Percentiles rank a stretch among this genome's conserved stretches.
These are phyloP conservation scores for Drosophila hamatofila DNA, from an alignment of 2,888 invertebrate genomes.

Conservation along the genomic window DNA sequence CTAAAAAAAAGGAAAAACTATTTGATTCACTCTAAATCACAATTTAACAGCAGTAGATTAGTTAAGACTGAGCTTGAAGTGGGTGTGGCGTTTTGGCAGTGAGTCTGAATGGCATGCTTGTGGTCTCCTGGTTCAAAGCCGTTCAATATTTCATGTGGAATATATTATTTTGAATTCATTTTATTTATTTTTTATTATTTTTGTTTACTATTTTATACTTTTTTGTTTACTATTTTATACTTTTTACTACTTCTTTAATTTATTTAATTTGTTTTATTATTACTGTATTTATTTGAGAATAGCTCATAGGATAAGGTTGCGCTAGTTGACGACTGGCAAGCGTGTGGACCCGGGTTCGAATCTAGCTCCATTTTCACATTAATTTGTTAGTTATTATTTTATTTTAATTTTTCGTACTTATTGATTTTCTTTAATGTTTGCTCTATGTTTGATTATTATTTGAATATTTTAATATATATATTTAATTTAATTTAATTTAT, in stretches of 20 bases:
- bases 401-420: background rate
- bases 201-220: background rate
- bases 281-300: too few relatives aligned
- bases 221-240: background rate
- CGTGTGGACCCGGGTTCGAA: background rate
- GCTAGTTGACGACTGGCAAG: background rate
- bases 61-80: fast-evolving
- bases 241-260: background rate
- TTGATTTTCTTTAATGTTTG: background rate
- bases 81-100: background rate
- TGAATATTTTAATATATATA: background rate
- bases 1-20: conserved; percentile 34
- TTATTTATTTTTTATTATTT: background rate
- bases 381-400: background rate
- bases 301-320: too few relatives aligned
- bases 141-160: background rate
- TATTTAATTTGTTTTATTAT: background rate
- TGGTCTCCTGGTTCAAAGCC: background rate
- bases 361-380: too few relatives aligned
- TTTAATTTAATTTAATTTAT: too few relatives aligned
- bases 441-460: background rate
- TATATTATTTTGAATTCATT: background rate
- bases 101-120: background rate
- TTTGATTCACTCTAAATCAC: background rate
- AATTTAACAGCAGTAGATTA: background rate